Percentiles rank a stretch among this genome's conserved stretches.
Conservation (phyloP, 2,113 vertebrate genomes). For the Ibidorhyncha struthersii region DNA sequence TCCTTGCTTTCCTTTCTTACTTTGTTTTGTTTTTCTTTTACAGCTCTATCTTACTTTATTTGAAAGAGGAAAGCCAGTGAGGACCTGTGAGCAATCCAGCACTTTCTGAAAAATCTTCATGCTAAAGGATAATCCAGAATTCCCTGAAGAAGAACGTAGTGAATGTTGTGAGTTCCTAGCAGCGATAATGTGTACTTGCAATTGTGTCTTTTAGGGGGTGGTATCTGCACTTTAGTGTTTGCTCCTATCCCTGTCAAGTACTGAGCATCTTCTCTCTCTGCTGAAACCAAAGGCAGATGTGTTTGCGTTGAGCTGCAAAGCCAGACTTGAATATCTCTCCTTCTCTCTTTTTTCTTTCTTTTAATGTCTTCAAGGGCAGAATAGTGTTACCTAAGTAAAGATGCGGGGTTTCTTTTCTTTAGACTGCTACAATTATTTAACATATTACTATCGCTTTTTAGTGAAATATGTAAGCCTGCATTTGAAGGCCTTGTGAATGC, state of each 20-base stretch:
- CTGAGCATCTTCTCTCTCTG: not conserved
- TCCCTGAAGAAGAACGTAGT: slow-evolving; percentile 57
- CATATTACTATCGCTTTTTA: not conserved
- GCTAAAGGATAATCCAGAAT: slow-evolving; percentile 65
- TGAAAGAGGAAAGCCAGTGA: slow-evolving; percentile 61
- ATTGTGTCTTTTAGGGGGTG: not conserved
- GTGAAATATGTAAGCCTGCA: not conserved
- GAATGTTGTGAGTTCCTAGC: slow-evolving; percentile 81
- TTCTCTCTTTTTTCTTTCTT: not conserved
- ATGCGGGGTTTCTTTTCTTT: not conserved
- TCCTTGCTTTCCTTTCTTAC: slow-evolving; percentile 4
- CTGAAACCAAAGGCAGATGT: not conserved
- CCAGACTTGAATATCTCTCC: not conserved
- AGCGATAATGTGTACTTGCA: not conserved
- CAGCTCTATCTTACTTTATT: slow-evolving; percentile 46
- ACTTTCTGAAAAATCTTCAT: slow-evolving; percentile 63
- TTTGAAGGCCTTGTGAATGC: not conserved
- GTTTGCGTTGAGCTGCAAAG: not conserved
- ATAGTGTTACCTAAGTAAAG: not conserved
- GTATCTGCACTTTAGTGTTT: not conserved
- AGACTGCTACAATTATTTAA: not conserved
- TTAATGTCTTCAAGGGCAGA: not conserved
- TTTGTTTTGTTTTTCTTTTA: slow-evolving; percentile 41
- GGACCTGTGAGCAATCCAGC: slow-evolving; percentile 8
- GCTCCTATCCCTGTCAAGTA: not conserved